Base-by-base conservation (phyloP, 2,888 invertebrate genomes). In the Drosophila algonquin region DNA sequence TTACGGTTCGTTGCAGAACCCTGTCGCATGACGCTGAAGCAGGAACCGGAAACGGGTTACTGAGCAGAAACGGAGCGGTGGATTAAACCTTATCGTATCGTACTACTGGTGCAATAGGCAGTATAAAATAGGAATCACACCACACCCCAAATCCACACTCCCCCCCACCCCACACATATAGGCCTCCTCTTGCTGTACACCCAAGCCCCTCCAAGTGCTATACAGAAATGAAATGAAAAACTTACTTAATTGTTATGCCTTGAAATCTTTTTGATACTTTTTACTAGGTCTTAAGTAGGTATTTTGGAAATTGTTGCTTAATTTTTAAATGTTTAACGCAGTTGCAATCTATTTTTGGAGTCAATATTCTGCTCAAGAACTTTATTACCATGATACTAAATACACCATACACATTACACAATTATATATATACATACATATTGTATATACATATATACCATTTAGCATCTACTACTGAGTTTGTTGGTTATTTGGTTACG, bases 21-120 rank as follows among this genome's bases (percentile, higher is more conserved):
- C 47, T 92, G 91, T 83, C 91, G 92, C 56, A 89, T 92, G 88
- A 90, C 91, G 56, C 76, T 92, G 45, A 92, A 92, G 81, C 92
- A 92, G 79, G 92, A 92, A 79, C 92, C 92, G 45, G 92, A 92
- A 85, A 90, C 90, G 68, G 92, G 92, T 63, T 92, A 92, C 81
- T 92, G 70, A 59, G 53, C 14, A 18, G 3, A 76, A 51, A 47
- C 40, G 40, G 40, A 51, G 45, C 40, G 40, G 40, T 40, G 14
- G 14, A 40, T 40, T 14, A 6, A 14, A 40, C 14, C 14, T 6
- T 14, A 6, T 14, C 40, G 6, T 40, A 40, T 40, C 35, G 5
- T 14, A 70, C 21, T 30, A 21, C 52, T 61, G 76, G 78, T 84
- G 80, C 84, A 81, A 81, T 76, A 72, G 59, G 47, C 57, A 50